Conservation (phyloP, 2,797 vertebrate genomes). For the Lutjanus campechanus region DNA sequence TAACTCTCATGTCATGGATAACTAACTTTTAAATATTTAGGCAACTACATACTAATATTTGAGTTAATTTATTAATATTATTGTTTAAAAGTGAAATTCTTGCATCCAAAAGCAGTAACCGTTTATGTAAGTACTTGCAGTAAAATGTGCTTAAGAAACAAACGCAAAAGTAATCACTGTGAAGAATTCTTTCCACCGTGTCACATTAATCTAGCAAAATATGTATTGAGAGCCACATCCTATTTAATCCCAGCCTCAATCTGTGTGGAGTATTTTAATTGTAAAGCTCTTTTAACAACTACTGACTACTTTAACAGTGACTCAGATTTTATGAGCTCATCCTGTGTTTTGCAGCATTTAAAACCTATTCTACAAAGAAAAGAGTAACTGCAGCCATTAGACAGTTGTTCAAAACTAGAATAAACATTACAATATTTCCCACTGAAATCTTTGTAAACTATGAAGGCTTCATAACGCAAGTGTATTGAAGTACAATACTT, state of each 20-base stretch:
- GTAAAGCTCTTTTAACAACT: not conserved
- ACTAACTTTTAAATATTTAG: too few relatives aligned
- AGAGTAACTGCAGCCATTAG: not conserved
- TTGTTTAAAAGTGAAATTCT: not conserved
- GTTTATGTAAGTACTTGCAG: not conserved
- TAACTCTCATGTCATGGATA: not conserved
- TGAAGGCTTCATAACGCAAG: not conserved
- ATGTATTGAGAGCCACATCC: not conserved
- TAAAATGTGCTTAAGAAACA: not conserved
- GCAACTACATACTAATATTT: not conserved
- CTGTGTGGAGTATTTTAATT: slow-evolving; percentile 1
- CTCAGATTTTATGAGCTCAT: not conserved
- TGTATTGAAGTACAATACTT: not conserved
- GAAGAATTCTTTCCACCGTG: not conserved
- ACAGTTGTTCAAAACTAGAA: not conserved
- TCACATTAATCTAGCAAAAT: not conserved
- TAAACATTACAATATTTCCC: not conserved
- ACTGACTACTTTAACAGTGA: not conserved
- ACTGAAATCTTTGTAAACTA: not conserved
- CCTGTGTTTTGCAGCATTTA: not conserved
- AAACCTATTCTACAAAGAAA: not conserved
- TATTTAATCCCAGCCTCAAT: not conserved
- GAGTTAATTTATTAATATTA: too few relatives aligned
- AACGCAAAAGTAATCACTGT: not conserved
- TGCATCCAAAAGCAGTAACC: not conserved